Conservation (phyloP, 2,113 vertebrate genomes). For the Cairina moschata region DNA sequence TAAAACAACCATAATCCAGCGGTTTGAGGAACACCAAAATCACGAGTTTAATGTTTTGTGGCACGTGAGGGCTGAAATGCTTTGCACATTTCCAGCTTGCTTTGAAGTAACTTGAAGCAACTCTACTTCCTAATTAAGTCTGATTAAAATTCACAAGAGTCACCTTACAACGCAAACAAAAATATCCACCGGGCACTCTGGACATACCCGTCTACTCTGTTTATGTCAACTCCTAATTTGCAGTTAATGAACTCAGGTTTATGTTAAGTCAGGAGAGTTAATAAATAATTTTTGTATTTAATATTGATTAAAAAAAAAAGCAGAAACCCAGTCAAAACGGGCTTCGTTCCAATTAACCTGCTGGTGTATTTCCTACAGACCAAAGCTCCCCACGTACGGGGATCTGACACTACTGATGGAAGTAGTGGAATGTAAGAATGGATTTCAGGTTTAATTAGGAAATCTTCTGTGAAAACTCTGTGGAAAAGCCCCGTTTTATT, state of each 20-base stretch:
- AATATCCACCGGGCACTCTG: neutral
- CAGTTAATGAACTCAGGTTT: conserved; percentile 12
- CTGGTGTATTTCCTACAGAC: neutral
- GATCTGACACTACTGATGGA: neutral
- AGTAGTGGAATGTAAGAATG: neutral
- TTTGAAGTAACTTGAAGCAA: neutral
- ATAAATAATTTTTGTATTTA: too few relatives aligned
- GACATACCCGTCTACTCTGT: neutral
- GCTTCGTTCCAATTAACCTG: conserved; percentile 27
- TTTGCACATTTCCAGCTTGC: neutral
- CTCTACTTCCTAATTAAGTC: neutral
- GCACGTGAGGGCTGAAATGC: neutral
- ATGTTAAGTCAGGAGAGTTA: neutral
- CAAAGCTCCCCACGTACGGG: neutral
- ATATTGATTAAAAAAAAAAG: neutral
- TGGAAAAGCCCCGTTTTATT: neutral
- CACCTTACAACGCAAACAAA: neutral
- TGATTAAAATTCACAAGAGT: conserved; percentile 13
- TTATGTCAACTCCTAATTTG: conserved; percentile 21
- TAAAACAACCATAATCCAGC: neutral
- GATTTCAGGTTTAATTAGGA: neutral
- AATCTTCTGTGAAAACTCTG: neutral
- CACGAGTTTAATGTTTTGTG: neutral
- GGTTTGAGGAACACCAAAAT: neutral
- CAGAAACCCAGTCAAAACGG: neutral